phyloP scores from a whole-genome alignment of 2,797 vertebrate genomes.

The Enteromius argenteus region DNA sequence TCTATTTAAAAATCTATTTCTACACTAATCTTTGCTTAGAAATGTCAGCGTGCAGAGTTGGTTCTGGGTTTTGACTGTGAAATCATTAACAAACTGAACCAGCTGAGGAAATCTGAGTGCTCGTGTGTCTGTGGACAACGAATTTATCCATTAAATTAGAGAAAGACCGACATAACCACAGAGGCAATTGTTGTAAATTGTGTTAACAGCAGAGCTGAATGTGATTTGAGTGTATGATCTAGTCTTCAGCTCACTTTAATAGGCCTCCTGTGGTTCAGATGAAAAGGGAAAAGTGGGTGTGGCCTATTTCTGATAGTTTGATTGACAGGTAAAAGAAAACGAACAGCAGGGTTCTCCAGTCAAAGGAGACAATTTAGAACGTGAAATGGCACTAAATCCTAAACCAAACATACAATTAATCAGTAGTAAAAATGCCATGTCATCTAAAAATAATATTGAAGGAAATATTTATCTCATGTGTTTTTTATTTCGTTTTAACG shows the following conservation, averaged over 20 bases:
- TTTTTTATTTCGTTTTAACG: neutral
- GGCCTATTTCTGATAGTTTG: slow-evolving; percentile 55
- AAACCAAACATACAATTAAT: neutral
- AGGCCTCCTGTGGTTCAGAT: slow-evolving; percentile 59
- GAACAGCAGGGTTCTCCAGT: slow-evolving; percentile 59
- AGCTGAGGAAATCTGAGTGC: neutral
- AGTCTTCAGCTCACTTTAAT: slow-evolving; percentile 57
- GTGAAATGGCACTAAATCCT: slow-evolving; percentile 4
- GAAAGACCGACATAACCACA: neutral
- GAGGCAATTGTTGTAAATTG: slow-evolving; percentile 49
- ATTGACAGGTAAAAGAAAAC: slow-evolving; percentile 60
- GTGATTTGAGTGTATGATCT: slow-evolving; percentile 50
- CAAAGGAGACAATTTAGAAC: neutral
- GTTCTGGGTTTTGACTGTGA: neutral
- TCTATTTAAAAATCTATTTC: neutral
- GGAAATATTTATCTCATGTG: neutral
- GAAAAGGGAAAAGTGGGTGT: slow-evolving; percentile 51
- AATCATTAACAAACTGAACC: neutral
- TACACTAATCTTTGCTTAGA: neutral
- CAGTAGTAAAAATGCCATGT: neutral
- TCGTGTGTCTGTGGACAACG: neutral
- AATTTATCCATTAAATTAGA: slow-evolving; percentile 5
- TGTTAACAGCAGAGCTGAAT: slow-evolving; percentile 50
- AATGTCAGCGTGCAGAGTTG: neutral
- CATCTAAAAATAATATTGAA: neutral